Evolutionary conservation across 2,113 vertebrate species (phyloP), one percentile per base, ranked within the genome.

Genomic region (Zapus hudsonius): DNA sequence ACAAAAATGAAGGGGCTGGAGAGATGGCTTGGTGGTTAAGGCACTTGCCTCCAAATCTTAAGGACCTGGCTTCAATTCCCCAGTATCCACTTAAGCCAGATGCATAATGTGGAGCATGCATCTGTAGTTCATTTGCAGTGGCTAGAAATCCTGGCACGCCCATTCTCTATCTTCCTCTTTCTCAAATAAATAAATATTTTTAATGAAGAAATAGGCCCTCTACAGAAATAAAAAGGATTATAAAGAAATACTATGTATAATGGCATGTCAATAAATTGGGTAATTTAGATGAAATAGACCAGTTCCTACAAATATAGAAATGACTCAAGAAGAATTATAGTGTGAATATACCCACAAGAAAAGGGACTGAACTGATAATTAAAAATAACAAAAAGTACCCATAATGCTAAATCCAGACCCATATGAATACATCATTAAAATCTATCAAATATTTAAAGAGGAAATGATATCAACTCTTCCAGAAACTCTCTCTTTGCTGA

Each of bases 221-320:
- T n/a, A n/a, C n/a, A 73, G 33, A 64, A 82, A 82, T 44, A 59
- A 82, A 44, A 83, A 84, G 55, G 88, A 89, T 55, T 52, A 67
- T 61, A 79, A 74, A 84, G n/a, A 23, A 52, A 52, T n/a, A 2
- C 22, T 85, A 15, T 40, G 31, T 73, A 57, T 33, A 70, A 17
- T 47, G 44, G 10, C 11, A 79, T 92, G 73, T 33, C 27, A 16
- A 66, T 47, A 92, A 42, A 59, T 85, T 79, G 61, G 27, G 52
- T 44, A 74, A 67, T 20, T 73, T 38, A 57, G 27, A 83, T 74
- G 19, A 38, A 31, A 42, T 55, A 36, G 22, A 72, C 3, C 40
- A 17, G 42, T 38, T 83, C 6, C 70, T 63, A 47, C 57, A 89
- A 95, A 89, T 20, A 67, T 1, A n/a, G 44, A 67, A 66, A 89